These are phyloP conservation scores for Rhinolophus ferrumequinum DNA, from an alignment of 2,113 vertebrate species.

Conservation along the genomic window DNA sequence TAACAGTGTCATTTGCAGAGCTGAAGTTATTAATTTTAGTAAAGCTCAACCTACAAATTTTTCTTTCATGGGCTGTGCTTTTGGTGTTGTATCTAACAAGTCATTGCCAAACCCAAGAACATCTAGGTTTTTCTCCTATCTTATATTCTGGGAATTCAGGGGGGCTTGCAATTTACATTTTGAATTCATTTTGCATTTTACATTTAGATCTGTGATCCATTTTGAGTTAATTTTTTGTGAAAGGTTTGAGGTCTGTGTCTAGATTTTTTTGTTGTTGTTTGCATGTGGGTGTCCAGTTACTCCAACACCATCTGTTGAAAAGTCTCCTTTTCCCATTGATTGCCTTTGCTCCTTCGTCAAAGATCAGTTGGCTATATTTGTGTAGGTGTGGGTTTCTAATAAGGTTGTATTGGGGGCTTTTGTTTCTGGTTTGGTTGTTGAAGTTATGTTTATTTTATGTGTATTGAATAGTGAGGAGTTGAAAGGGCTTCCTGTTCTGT, in stretches of 20 bases:
- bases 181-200: not conserved
- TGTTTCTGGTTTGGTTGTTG: too few relatives aligned
- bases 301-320: constrained; percentile 16
- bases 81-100: constrained; percentile 19
- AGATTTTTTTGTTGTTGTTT: not conserved
- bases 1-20: not conserved
- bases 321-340: not conserved
- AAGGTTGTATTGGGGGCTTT: too few relatives aligned
- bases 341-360: constrained; percentile 23
- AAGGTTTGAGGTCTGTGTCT: not conserved
- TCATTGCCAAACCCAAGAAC: not conserved
- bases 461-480: too few relatives aligned
- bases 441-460: too few relatives aligned
- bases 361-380: constrained; percentile 23
- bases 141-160: not conserved
- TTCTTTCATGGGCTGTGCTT: not conserved
- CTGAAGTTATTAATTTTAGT: not conserved
- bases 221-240: constrained; percentile 26
- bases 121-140: not conserved
- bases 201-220: not conserved
- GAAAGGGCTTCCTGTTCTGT: not conserved
- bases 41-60: not conserved
- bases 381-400: not conserved
- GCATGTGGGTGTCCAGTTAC: not conserved
- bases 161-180: not conserved